A percentile compares a stretch with the other conserved stretches of the same genome.
These are phyloP conservation scores for Acanthis flammea DNA, from an alignment of 2,797 vertebrate genomes.

Conservation along the genomic window DNA sequence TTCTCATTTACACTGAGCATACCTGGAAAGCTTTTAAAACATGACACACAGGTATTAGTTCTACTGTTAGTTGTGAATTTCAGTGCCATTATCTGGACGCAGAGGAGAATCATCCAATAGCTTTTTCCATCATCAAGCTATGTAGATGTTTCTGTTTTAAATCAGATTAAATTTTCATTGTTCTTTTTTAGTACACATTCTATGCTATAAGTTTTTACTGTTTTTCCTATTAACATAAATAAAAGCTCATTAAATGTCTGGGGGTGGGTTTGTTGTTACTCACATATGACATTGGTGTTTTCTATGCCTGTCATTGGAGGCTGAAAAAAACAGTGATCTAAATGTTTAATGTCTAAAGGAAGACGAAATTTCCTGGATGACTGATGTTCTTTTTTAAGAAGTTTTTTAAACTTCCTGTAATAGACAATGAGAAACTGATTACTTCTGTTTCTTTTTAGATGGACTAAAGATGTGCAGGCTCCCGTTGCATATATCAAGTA, in stretches of 20 bases:
- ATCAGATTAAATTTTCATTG: background rate
- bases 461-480: background rate
- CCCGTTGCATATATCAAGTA: background rate
- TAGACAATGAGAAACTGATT: background rate
- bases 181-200: background rate
- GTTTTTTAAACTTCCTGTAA: background rate
- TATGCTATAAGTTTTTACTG: background rate
- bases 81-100: background rate
- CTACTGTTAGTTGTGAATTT: background rate
- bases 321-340: background rate
- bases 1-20: background rate
- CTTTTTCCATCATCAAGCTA: background rate
- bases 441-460: conserved; percentile 34
- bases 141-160: conserved; percentile 2
- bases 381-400: background rate
- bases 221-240: conserved; percentile 35
- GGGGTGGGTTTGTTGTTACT: background rate
- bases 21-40: background rate
- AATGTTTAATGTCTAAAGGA: background rate
- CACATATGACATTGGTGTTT: background rate
- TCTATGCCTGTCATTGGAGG: background rate
- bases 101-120: background rate
- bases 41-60: background rate
- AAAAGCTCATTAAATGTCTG: background rate
- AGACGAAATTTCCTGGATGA: background rate